Base-by-base conservation (phyloP, 2,797 vertebrate genomes). In the Hydrocynus forskahlii region DNA sequence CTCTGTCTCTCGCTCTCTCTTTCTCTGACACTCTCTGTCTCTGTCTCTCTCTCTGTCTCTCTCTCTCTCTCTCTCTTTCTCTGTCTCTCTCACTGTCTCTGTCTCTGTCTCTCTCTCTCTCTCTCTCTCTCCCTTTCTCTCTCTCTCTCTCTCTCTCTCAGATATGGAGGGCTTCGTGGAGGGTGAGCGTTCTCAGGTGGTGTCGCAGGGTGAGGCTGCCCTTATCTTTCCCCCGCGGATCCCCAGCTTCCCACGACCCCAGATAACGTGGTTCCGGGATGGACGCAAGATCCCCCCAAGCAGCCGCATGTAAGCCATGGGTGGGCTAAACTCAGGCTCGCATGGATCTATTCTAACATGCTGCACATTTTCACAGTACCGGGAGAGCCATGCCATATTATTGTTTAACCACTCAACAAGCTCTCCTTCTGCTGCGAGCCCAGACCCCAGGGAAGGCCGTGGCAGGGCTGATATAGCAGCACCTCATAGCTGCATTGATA, bases 221-320 rank as follows among this genome's bases (percentile, higher is more conserved):
- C 94, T 98, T 85, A 92, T 99, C 93, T 91, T 38, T 0, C 95
- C 97, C 0, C 97, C 98, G 0, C 95, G 87, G 86, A 98, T 99
- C 81, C 93, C 96, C 95, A 99, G 97, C 92, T 99, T 99, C 91
- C 98, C 97, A 23, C 94, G 89, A 85, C 98, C 98, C 0, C 97
- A 99, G 93, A 97, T 99, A 93, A 99, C 97, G 17, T 99, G 98
- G 98, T 99, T 99, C 91, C 95, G 97, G 0, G 98, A 99, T 0
- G 97, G 97, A 0, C 95, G 97, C 19, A 99, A 99, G 92, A 99
- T 99, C 86, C 97, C 97, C 7, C 97, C 97, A 88, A 98, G 97
- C 93, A 96, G 95, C 87, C 97, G 97, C 80, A 96, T 99, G 98
- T 99, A 93, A 97, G 96, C 91, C 14, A 38, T 12, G 40, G 21